Conservation (phyloP, 2,888 invertebrate species). For the Hololepta plana region DNA sequence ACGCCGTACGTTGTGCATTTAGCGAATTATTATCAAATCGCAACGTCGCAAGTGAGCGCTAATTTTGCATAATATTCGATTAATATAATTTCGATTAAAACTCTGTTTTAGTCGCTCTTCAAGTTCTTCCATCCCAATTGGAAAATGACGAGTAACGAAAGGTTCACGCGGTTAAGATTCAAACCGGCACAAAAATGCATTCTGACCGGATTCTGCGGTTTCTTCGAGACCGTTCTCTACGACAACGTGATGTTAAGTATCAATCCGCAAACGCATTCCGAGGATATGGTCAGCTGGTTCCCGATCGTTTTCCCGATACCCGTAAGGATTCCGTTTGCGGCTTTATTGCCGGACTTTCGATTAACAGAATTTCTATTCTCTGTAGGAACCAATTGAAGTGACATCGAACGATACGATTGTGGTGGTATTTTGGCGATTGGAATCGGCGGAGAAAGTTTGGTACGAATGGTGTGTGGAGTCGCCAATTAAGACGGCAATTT, state of each 20-base stretch:
- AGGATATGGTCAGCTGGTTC: slow-evolving; percentile 96
- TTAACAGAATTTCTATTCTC: slow-evolving; percentile 6
- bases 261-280: slow-evolving; percentile 72
- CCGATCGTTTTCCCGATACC: slow-evolving; percentile 85
- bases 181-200: slow-evolving; percentile 54
- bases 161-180: slow-evolving; percentile 53
- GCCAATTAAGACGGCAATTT: slow-evolving; percentile 38
- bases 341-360: slow-evolving; percentile 3
- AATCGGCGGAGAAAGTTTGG: slow-evolving; percentile 72
- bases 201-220: slow-evolving; percentile 89
- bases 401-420: slow-evolving; percentile 50
- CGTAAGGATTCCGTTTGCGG: slow-evolving; percentile 28
- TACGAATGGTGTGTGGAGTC: slow-evolving; percentile 78
- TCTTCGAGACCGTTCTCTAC: slow-evolving; percentile 79
- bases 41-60: not conserved
- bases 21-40: slow-evolving; percentile 69
- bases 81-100: slow-evolving; percentile 1
- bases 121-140: slow-evolving; percentile 82
- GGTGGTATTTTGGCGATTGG: slow-evolving; percentile 76
- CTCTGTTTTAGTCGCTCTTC: slow-evolving; percentile 45
- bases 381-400: slow-evolving; percentile 55
- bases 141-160: slow-evolving; percentile 50
- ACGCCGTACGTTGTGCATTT: slow-evolving; percentile 87
- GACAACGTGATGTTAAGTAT: slow-evolving; percentile 76
- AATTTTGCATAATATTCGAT: not conserved